phyloP scores from a whole-genome alignment of 2,797 vertebrate genomes.

The Lemur catta region DNA sequence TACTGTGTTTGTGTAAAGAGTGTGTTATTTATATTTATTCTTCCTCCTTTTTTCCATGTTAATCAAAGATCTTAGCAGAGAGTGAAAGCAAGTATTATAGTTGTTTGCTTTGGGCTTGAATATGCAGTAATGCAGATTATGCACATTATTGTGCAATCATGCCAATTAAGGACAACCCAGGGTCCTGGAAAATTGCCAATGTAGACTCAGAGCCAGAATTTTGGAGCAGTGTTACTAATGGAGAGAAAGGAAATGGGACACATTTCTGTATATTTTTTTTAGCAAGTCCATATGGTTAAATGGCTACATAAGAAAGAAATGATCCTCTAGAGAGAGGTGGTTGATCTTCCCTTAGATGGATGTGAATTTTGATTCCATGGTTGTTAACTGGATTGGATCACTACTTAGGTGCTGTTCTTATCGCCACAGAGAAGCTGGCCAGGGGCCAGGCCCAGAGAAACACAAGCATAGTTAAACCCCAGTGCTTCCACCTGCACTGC shows the following conservation, averaged over 20 bases:
- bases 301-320: constrained; percentile 4
- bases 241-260: constrained; percentile 62
- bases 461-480: constrained; percentile 46
- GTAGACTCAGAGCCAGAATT: constrained; percentile 52
- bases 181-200: constrained; percentile 38
- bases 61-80: constrained; percentile 50
- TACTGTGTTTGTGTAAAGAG: not conserved
- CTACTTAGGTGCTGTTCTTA: not conserved
- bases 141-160: constrained; percentile 66
- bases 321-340: constrained; percentile 37
- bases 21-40: constrained; percentile 49
- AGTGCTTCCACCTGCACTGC: constrained; percentile 31
- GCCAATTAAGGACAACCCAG: constrained; percentile 63
- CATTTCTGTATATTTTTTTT: constrained; percentile 64
- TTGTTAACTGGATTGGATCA: constrained; percentile 61
- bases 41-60: constrained; percentile 44
- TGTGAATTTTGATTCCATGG: constrained; percentile 49
- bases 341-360: constrained; percentile 45
- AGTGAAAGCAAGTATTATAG: constrained; percentile 45
- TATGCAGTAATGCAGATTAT: constrained; percentile 62
- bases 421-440: constrained; percentile 36
- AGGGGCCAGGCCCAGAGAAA: constrained; percentile 42
- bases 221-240: constrained; percentile 33
- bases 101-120: constrained; percentile 58
- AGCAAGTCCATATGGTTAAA: constrained; percentile 42